These are phyloP conservation scores for Augochlorella aurata DNA, from an alignment of 2,888 invertebrate species.

Conservation along the genomic window DNA sequence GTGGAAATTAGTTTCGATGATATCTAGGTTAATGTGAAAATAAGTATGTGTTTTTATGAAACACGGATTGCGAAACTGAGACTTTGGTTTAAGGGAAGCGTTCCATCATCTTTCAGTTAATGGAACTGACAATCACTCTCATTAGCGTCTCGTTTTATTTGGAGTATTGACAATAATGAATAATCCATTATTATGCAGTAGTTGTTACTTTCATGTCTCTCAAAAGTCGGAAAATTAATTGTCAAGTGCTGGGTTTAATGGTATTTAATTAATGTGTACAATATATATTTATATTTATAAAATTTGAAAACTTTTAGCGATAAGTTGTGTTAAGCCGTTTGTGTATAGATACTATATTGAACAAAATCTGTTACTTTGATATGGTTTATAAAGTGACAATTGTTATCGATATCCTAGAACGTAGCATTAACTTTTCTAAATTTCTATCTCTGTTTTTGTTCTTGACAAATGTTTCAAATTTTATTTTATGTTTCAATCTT, in stretches of 20 bases:
- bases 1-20: neutral
- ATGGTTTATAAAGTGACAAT: too few species aligned
- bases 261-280: too few species aligned
- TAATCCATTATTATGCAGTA: neutral
- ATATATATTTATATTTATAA: too few species aligned
- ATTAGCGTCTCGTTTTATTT: neutral
- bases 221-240: neutral
- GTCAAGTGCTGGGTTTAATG: too few species aligned
- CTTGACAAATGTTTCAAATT: too few species aligned
- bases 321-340: neutral
- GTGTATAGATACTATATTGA: neutral
- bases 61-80: neutral
- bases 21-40: constrained; percentile 7
- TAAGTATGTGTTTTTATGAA: constrained; percentile 1
- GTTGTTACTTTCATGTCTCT: neutral
- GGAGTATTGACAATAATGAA: neutral
- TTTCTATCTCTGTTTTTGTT: too few species aligned
- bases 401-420: too few species aligned
- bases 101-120: neutral
- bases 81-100: neutral
- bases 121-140: neutral
- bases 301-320: neutral
- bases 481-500: too few species aligned
- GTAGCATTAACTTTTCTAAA: too few species aligned
- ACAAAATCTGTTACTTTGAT: too few species aligned